Base-by-base conservation (phyloP, 2,888 invertebrate species). In the Silvanus unidentatus region DNA sequence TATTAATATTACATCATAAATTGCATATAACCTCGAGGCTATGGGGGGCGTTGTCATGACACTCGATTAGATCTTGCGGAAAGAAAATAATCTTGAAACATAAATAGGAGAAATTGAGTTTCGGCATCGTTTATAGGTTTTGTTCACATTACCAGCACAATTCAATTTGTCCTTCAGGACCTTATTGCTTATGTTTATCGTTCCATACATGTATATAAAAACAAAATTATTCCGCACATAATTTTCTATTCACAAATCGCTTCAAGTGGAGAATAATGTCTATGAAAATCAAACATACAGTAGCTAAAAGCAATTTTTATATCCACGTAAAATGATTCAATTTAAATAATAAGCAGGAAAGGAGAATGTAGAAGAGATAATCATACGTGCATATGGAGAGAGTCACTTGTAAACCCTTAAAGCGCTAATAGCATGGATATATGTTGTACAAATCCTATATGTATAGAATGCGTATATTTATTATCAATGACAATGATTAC, bases 1-100 rank as follows among this genome's bases (percentile, higher is more conserved):
- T 59, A 60, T 60, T 60, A 60, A 59, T 59, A 58, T 59, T 57
- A 57, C 58, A 60, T 58, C 57, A 58, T 55, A 54, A 57, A 59
- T 58, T 58, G 48, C 47, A 50, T 50, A 54, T 54, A 50, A 50
- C 57, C 57, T 56, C 55, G 55, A 58, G 59, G 60, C 55, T 22
- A 22, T 59, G 45, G 49, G 57, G 60, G 60, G 60, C 59, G 60
- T 60, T 58, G 60, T 60, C 60, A 60, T 60, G 58, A 55, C 54
- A 48, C 53, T 59, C 57, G 54, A 53, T 55, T 58, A 59, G 47
- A 50, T 55, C 53, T 59, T 50, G 51, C 48, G 49, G 51, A 60
- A 59, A 57, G 59, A 59, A 60, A 59, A 59, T 58, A 60, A 59
- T 58, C 55, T 42, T 41, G 44, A 22, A 35, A 52, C 49, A 55